Base-by-base conservation (phyloP, 2,113 vertebrate species). In the Eclectus roratus region DNA sequence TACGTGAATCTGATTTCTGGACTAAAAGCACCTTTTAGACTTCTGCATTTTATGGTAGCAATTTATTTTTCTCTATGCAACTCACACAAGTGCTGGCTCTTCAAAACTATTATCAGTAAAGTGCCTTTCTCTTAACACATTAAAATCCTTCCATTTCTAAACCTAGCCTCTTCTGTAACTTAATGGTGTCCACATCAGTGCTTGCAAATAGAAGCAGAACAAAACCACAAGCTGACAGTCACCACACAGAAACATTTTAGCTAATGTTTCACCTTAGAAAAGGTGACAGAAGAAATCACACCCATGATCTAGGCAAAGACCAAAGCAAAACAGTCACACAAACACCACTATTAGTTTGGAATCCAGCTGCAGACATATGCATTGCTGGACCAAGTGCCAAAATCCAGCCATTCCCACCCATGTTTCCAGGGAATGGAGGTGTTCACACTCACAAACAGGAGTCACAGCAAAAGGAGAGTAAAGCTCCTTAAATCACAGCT, bases 401-500 rank as follows among this genome's bases (percentile, higher is more conserved):
- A 68, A 65, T 33, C 29, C 64, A 86, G 50, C 14, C 37, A 70
- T 81, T 91, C 71, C 55, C 70, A 85, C 20, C 39, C 10, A 5
- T 0, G 6, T 76, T 89, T 88, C 80, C 80, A 66, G 61, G 74
- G 74, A 78, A 74, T 13, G 52, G 58, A 82, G 84, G 11, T 15
- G 21, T 46, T 91, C 43, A 33, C 29, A 66, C 52, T n/a, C 74
- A 66, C 65, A 69, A 94, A 69, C 29, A 11, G 44, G 80, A 79
- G 72, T 79, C 84, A 94, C 41, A 93, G 70, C 68, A 81, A 89
- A 89, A 95, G 61, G 31, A 89, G 64, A 88, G 80, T 76, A 94
- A 95, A 96, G 71, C 73, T 92, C 60, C 71, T 96, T 93, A 94
- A 95, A 83, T 41, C 78, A 43, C 89, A 88, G 74, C 83, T 95